Conservation (phyloP, 2,888 invertebrate genomes). For the Nudaria mundana region DNA sequence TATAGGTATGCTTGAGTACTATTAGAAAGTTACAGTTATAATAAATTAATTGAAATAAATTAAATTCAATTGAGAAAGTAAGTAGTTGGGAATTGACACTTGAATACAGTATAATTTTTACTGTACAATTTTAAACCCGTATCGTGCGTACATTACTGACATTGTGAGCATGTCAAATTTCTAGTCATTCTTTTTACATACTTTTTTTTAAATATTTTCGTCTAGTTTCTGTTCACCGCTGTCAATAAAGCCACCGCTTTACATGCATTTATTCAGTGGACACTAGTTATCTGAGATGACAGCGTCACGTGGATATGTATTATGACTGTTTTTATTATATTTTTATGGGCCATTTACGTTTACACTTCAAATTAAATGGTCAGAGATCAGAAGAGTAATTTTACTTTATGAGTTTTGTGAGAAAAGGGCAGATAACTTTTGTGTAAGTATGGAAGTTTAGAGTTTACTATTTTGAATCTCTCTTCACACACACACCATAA, state of each 20-base stretch:
- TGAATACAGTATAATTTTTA: no score
- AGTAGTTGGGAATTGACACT: no score
- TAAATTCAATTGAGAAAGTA: no score
- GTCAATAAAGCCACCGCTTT: not conserved
- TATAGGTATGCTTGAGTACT: no score
- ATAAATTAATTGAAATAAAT: no score
- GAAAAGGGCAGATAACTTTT: not conserved
- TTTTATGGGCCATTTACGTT: conserved; percentile 10
- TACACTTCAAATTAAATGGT: conserved; percentile 8
- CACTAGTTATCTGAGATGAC: conserved; percentile 10
- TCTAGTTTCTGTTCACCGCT: not conserved
- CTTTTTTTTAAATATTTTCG: not conserved
- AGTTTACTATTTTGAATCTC: no score
- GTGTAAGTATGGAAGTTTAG: not conserved
- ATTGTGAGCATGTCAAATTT: no score
- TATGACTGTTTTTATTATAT: conserved; percentile 22
- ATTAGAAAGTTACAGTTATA: no score
- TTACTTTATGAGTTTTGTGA: not conserved
- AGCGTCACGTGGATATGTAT: conserved; percentile 25
- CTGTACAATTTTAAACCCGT: no score
- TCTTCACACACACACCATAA: no score
- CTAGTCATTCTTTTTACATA: no score
- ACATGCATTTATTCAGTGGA: conserved; percentile 19
- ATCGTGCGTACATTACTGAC: no score
- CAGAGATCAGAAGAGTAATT: conserved; percentile 2